These are phyloP conservation scores for Rugalucina vietnamica DNA, from an alignment of 2,888 invertebrate genomes.

Conservation along the genomic window DNA sequence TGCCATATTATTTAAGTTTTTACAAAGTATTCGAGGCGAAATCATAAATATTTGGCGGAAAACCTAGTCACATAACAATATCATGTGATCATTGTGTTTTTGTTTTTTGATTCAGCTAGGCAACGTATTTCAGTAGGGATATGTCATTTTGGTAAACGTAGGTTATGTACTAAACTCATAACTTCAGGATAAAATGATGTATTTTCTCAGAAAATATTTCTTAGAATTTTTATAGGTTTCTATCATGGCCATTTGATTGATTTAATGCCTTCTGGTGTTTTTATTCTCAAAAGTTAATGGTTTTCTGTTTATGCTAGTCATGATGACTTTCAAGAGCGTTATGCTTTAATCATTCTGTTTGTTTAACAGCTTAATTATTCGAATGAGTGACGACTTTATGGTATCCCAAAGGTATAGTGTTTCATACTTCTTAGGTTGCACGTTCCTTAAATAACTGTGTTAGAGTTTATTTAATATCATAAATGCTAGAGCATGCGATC, in stretches of 20 bases:
- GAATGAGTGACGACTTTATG: background rate
- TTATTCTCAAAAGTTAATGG: background rate
- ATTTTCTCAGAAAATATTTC: background rate
- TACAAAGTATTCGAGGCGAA: no score
- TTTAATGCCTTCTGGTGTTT: background rate
- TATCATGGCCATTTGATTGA: background rate
- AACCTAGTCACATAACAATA: no score
- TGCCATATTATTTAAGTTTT: no score
- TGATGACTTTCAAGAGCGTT: background rate
- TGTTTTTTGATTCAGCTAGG: background rate
- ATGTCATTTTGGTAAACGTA: background rate
- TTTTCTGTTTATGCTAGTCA: background rate
- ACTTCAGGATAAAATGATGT: background rate
- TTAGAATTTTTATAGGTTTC: background rate
- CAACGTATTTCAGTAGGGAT: background rate
- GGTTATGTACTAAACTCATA: background rate
- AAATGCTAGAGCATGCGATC: background rate
- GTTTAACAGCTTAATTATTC: constrained; percentile 2
- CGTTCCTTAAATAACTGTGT: background rate
- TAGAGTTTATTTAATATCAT: background rate
- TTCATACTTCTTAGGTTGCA: background rate
- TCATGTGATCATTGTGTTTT: background rate
- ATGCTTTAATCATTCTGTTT: constrained; percentile 8
- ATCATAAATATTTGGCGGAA: no score
- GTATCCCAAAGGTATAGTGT: background rate